phyloP scores from a whole-genome alignment of 1,140 invertebrate genomes.

The Ptiloglossa arizonensis region DNA sequence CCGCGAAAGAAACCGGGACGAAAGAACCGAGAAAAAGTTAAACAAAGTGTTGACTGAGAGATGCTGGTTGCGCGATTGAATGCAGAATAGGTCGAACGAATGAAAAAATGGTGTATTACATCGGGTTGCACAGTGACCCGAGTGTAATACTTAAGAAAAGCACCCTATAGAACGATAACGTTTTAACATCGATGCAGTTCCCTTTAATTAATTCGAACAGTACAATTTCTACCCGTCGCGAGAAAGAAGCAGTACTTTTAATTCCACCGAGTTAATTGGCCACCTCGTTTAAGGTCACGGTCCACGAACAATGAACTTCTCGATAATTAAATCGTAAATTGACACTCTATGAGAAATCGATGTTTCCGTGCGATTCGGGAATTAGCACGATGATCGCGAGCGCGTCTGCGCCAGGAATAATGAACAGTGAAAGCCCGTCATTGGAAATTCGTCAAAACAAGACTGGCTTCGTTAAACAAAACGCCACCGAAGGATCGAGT shows the following conservation, averaged over 20 bases:
- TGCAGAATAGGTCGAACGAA: no score
- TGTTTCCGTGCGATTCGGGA: conserved; percentile 16
- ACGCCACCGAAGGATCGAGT: neutral
- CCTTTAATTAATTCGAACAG: conserved; percentile 7
- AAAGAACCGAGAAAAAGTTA: no score
- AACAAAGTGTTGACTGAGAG: no score
- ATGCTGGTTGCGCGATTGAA: no score
- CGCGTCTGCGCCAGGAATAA: conserved; percentile 36
- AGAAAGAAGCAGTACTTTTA: neutral
- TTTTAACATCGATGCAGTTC: neutral
- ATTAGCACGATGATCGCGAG: conserved; percentile 44
- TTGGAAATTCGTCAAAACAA: conserved; percentile 49
- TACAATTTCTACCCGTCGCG: neutral
- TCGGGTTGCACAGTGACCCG: no score
- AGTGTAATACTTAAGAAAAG: no score
- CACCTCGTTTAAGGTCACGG: neutral
- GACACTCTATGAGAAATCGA: conserved; percentile 24
- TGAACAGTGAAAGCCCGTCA: conserved; percentile 46
- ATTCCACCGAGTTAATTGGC: conserved; percentile 3
- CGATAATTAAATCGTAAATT: conserved; percentile 10
- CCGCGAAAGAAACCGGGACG: no score
- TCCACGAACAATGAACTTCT: conserved; percentile 14
- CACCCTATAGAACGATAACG: no score
- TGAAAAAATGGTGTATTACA: no score
- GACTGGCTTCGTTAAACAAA: conserved; percentile 28